Evolutionary conservation across 2,797 vertebrate genomes (phyloP), one percentile per base, ranked within the genome.

Genomic region (Danio choprae): DNA sequence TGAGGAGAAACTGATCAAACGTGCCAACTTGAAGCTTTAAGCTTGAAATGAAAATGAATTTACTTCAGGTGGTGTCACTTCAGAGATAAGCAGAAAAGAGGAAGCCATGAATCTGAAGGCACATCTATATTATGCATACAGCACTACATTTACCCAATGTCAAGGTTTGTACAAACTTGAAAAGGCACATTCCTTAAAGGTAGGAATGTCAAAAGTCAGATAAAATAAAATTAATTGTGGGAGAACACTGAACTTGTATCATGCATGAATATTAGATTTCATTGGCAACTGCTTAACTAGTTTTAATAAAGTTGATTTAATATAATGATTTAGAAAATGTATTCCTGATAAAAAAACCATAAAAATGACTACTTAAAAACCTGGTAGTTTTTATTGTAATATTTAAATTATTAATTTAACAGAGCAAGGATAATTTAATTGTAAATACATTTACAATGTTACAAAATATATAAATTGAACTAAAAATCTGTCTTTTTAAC

Each of bases 91-190:
- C 18, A 48, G 71, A 29, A 46, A 12, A 74, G 43, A 43, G 20
- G 36, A 46, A 60, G 43, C 58, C 62, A 62, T 18, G 29, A 74
- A 22, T 62, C 15, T 9, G 16, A 50, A 72, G 55, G 40, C 40
- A 72, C 70, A 44, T 72, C 53, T 72, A 44, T 72, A 58, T 72
- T 58, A 29, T 20, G 13, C 40, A 72, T 29, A 72, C 70, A 58
- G 40, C 40, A 29, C 16, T 22, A 58, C 13, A 58, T 58, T 72
- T 44, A 18, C 38, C 12, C 38, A 72, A 29, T 44, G 40, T 72
- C 40, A 72, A 29, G 38, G 36, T 40, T 38, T 9, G 50, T 18
- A 56, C 10, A 71, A 70, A 41, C 20, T 38, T 43, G 5, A 69
- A 68, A 20, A 58, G 10, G 43, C 12, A 56, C 7, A 58, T 72